phyloP scores from a whole-genome alignment of 2,888 invertebrate genomes.

The Acanthosepion esculentum region DNA sequence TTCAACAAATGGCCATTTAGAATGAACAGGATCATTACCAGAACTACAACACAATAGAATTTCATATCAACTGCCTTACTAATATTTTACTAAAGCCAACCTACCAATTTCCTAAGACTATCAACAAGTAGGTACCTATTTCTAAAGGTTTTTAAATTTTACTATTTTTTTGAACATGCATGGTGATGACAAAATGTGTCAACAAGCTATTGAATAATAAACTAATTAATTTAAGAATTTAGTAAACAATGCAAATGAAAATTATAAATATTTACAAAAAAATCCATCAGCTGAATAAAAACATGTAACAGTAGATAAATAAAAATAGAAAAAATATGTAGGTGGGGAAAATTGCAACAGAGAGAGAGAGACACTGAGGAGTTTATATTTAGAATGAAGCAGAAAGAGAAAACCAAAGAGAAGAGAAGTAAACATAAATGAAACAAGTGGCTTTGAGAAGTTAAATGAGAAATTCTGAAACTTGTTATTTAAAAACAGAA shows the following conservation, averaged over 20 bases:
- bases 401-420: neutral
- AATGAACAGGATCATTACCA: neutral
- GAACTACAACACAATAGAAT: neutral
- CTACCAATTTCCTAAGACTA: conserved; percentile 15
- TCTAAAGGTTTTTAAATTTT: no score
- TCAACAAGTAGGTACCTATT: neutral
- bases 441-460: neutral
- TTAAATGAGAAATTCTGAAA: neutral
- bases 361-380: neutral
- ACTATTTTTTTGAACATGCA: no score
- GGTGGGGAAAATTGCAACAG: neutral
- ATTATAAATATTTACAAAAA: no score
- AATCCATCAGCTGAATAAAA: no score
- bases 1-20: neutral
- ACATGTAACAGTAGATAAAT: no score
- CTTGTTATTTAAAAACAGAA: conserved; percentile 2
- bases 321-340: no score
- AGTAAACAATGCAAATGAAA: no score
- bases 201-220: no score
- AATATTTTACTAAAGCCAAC: neutral
- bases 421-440: neutral
- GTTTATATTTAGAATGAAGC: neutral
- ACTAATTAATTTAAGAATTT: no score
- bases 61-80: neutral
- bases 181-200: no score